Evolutionary conservation across 2,797 vertebrate genomes (phyloP).

Genomic region (Morus bassanus): DNA sequence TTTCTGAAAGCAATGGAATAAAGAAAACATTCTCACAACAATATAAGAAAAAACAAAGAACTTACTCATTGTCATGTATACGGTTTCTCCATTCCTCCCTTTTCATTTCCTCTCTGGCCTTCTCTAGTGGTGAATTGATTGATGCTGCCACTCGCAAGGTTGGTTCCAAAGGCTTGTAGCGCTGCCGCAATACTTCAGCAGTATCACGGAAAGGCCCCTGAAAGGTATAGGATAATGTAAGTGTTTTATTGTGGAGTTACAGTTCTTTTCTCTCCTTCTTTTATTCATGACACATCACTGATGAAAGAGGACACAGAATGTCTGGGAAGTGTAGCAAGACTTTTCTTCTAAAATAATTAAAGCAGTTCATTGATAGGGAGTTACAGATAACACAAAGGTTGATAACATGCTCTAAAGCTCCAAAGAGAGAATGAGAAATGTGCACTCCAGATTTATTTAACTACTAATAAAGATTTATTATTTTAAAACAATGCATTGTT

Average conservation of each 20-base stretch:
- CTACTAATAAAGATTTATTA: neutral
- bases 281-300: neutral
- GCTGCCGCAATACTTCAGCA: constrained; percentile 81
- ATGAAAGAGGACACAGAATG: constrained; percentile 12
- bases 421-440: neutral
- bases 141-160: constrained; percentile 80
- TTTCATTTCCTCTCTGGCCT: constrained; percentile 71
- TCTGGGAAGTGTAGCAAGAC: constrained; percentile 1
- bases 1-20: neutral
- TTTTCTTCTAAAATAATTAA: constrained; percentile 45
- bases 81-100: constrained; percentile 64
- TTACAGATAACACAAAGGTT: constrained; percentile 6
- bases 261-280: neutral
- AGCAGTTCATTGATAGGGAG: neutral
- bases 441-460: neutral
- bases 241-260: constrained; percentile 22
- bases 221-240: constrained; percentile 32
- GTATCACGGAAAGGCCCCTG: constrained; percentile 84
- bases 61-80: constrained; percentile 77
- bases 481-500: neutral
- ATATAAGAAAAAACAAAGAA: neutral
- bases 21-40: neutral
- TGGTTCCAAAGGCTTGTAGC: constrained; percentile 81
- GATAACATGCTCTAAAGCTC: constrained; percentile 4
- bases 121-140: constrained; percentile 71